These are phyloP conservation scores for Drosophila kikkawai DNA, from an alignment of 1,140 invertebrate genomes.

Conservation along the genomic window DNA sequence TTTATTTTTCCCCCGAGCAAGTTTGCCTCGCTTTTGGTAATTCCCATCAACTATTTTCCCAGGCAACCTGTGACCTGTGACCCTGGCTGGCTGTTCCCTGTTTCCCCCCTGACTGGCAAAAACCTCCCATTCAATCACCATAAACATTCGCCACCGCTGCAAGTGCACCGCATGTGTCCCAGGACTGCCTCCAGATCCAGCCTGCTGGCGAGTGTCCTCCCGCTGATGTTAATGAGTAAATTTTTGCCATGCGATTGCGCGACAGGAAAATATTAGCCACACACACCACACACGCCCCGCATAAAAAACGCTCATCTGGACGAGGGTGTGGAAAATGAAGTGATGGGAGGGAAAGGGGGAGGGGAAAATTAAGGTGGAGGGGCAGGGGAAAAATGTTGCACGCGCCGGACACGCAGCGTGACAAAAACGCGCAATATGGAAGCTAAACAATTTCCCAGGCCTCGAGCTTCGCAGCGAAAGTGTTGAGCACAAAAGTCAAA, in stretches of 20 bases:
- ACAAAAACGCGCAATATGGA: constrained; percentile 69
- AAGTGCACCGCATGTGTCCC: constrained; percentile 77
- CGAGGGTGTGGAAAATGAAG: constrained; percentile 2
- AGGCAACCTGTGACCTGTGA: constrained; percentile 64
- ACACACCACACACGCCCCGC: constrained; percentile 75
- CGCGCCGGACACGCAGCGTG: constrained; percentile 75
- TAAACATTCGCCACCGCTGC: constrained; percentile 65
- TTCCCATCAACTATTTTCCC: constrained; percentile 53
- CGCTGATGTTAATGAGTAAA: constrained; percentile 76
- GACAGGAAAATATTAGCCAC: constrained; percentile 81
- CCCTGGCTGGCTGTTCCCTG: neutral
- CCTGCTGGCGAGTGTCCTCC: constrained; percentile 23
- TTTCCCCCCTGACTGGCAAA: neutral
- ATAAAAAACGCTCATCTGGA: constrained; percentile 61
- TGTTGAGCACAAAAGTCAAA: constrained; percentile 80
- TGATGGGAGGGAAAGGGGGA: neutral
- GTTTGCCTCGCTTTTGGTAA: constrained; percentile 17
- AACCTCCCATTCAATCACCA: constrained; percentile 66
- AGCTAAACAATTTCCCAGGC: constrained; percentile 75
- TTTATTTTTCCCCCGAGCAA: constrained; percentile 8
- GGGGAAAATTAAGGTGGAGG: constrained; percentile 1
- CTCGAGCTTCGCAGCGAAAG: constrained; percentile 47
- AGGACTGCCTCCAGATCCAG: constrained; percentile 18
- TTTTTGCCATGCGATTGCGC: constrained; percentile 62
- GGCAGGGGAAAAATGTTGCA: constrained; percentile 25